A percentile compares a stretch with the other conserved stretches of the same genome.
Evolutionary conservation across 2,797 vertebrate species (phyloP).

Genomic region (Numenius phaeopus): DNA sequence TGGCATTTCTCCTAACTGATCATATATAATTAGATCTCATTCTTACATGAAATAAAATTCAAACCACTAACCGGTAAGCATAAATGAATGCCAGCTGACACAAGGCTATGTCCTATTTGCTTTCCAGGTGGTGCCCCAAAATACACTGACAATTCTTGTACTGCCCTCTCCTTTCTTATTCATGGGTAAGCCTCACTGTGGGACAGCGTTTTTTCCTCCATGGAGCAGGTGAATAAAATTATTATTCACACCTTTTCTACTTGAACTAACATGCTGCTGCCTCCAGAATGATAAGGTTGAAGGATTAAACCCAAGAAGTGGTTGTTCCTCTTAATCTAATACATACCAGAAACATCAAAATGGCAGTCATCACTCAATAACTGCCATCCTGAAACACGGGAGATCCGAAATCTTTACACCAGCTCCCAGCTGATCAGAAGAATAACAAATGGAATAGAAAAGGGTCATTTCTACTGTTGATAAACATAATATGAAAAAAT

Average conservation of each 20-base stretch:
- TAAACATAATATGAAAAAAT: not conserved
- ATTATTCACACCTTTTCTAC: not conserved
- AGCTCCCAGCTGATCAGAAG: not conserved
- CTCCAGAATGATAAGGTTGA: not conserved
- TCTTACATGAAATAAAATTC: not conserved
- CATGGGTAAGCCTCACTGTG: not conserved
- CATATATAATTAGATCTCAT: not conserved
- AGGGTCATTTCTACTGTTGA: not conserved
- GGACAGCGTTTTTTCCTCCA: not conserved
- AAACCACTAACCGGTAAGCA: not conserved
- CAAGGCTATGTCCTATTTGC: not conserved
- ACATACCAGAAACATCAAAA: not conserved
- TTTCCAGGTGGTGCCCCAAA: not conserved
- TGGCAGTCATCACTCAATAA: not conserved
- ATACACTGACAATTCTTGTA: not conserved
- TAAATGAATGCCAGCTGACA: not conserved
- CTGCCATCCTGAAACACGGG: not conserved
- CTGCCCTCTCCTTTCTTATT: not conserved
- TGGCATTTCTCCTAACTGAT: not conserved
- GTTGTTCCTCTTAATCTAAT: not conserved
- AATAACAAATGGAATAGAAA: not conserved
- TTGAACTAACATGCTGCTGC: not conserved
- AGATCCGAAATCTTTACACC: not conserved
- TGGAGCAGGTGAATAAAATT: not conserved
- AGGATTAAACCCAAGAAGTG: not conserved